Conservation (phyloP, 2,888 invertebrate genomes). For the Embidobia sp. region DNA sequence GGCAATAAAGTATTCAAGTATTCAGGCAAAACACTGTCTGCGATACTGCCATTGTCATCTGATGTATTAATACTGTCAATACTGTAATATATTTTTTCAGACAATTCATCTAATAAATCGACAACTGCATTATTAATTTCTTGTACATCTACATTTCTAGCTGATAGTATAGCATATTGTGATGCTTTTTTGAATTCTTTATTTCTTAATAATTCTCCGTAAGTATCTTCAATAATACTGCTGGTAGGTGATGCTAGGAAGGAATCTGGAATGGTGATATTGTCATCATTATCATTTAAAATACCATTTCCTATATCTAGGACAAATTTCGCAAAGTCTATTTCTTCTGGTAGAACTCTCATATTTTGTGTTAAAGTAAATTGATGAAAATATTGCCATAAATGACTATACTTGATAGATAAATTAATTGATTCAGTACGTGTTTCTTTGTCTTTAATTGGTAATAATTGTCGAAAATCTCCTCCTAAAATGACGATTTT, state of each 20-base stretch:
- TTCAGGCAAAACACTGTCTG: neutral
- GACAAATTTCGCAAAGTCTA: constrained; percentile 12
- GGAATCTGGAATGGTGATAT: neutral
- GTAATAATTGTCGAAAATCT: neutral
- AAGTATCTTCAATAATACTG: constrained; percentile 3
- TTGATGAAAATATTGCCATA: constrained; percentile 7
- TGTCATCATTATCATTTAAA: constrained; percentile 1
- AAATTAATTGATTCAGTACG: neutral
- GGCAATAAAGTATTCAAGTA: neutral
- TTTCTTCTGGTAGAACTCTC: constrained; percentile 16
- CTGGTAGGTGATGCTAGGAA: neutral
- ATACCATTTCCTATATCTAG: constrained; percentile 7
- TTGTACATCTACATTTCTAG: constrained; percentile 12
- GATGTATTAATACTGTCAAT: neutral
- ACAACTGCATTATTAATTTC: constrained; percentile 14
- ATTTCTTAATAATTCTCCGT: neutral
- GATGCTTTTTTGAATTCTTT: constrained; percentile 16
- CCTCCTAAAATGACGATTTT: constrained; percentile 8
- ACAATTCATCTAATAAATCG: constrained; percentile 2
- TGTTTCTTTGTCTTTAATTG: constrained; percentile 6
- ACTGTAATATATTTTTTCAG: neutral
- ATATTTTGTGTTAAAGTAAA: constrained; percentile 12
- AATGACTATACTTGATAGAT: constrained; percentile 5
- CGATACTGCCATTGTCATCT: neutral
- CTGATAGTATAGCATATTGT: neutral